Conservation (phyloP, 2,888 invertebrate genomes). For the Drosophila pseudotakahashii region DNA sequence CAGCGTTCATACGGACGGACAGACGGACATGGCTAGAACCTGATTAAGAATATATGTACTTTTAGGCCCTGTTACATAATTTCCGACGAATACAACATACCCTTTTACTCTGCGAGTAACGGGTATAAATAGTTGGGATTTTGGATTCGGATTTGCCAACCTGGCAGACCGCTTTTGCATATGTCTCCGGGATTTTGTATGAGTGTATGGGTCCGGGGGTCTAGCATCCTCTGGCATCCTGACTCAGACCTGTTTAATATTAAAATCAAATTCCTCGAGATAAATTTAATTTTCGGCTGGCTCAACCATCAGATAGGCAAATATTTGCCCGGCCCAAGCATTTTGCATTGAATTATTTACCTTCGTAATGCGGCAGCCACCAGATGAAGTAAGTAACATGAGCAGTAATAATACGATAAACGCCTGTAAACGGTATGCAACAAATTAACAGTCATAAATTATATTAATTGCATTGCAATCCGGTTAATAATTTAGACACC, state of each 20-base stretch:
- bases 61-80: no score
- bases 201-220: not conserved
- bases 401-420: slow-evolving; percentile 28
- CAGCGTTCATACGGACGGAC: no score
- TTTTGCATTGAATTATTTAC: slow-evolving; percentile 37
- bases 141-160: slow-evolving; percentile 4
- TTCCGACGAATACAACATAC: no score
- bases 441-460: slow-evolving; percentile 70
- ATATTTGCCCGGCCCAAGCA: slow-evolving; percentile 48
- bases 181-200: not conserved
- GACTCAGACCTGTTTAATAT: slow-evolving; percentile 61
- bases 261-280: slow-evolving; percentile 64
- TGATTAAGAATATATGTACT: no score
- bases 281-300: slow-evolving; percentile 47
- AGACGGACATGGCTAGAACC: no score
- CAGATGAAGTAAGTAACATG: not conserved
- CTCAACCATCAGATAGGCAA: slow-evolving; percentile 40
- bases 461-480: slow-evolving; percentile 56
- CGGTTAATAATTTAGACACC: slow-evolving; percentile 41
- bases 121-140: slow-evolving; percentile 28
- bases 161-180: slow-evolving; percentile 16
- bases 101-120: no score
- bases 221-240: slow-evolving; percentile 3
- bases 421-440: slow-evolving; percentile 46
- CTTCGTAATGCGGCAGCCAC: slow-evolving; percentile 6